Evolutionary conservation across 2,113 vertebrate species (phyloP), one percentile per base, ranked within the genome.

Genomic region (Cyphomyrus discorhynchus): DNA sequence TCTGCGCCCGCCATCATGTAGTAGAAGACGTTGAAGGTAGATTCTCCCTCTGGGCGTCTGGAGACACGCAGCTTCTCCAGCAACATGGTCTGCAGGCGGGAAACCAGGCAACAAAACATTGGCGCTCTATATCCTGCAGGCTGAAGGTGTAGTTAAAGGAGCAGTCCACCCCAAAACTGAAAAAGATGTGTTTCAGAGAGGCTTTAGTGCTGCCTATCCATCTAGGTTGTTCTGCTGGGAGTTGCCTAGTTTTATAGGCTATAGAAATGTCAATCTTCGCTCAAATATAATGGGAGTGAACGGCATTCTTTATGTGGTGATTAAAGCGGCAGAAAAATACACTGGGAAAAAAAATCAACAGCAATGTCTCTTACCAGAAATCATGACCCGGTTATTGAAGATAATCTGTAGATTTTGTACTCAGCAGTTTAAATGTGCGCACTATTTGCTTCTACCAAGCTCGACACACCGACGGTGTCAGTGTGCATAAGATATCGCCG

Each of bases 21-120:
- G 95, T 99, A 99, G 94, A 99, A 99, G 70, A 98, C 91, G 0
- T 98, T 98, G 95, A 98, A 99, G 3, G 97, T 97, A 85, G 97
- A 96, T 92, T 99, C 98, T 0, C 89, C 93, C 52, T 96, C 94
- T 0, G 98, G 98, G 56, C 96, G 97, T 88, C 94, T 96, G 86
- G 96, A 96, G 19, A 99, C 98, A 0, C 98, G 94, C 87, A 98
- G 94, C 91, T 98, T 99, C 95, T 99, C 98, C 94, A 99, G 94
- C 90, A 99, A 95, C 97, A 99, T 97, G 0, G 98, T 99, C 98
- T 99, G 88, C 6, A 19, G 77, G 58, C 47, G 1, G 86, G 3
- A 3, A 21, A 82, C 17, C 35, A 62, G 15, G 24, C 3, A 24
- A 27, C 82, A 3, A 45, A 8, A 89, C 9, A 8, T 9, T 11